A percentile compares a stretch with the other conserved stretches of the same genome.
Conservation (phyloP, 2,797 vertebrate species). For the Chelon labrosus region DNA sequence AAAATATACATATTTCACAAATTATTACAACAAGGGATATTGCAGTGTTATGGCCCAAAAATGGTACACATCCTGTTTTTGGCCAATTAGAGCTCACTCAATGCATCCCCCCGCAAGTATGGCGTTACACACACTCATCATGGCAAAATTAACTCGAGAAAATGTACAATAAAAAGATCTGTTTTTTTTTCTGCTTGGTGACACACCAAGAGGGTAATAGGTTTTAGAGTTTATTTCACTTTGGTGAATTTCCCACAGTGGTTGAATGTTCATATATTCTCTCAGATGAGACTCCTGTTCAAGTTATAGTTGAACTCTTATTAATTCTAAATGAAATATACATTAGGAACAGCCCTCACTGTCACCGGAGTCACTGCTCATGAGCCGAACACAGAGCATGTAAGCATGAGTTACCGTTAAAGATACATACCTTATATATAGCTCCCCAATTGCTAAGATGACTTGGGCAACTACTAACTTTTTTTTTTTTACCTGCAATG, state of each 20-base stretch:
- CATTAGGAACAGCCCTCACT: slow-evolving; percentile 72
- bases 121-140: slow-evolving; percentile 54
- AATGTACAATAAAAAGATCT: slow-evolving; percentile 65
- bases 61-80: slow-evolving; percentile 65
- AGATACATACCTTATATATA: slow-evolving; percentile 76
- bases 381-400: slow-evolving; percentile 67
- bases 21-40: slow-evolving; percentile 83
- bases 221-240: slow-evolving; percentile 62
- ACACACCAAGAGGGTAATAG: slow-evolving; percentile 50
- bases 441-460: slow-evolving; percentile 71
- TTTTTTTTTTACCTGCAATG: slow-evolving; percentile 66
- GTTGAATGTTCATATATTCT: slow-evolving; percentile 51
- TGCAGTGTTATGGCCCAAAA: slow-evolving; percentile 78
- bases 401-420: slow-evolving; percentile 66
- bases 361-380: slow-evolving; percentile 57
- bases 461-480: slow-evolving; percentile 72
- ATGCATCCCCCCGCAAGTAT: slow-evolving; percentile 31
- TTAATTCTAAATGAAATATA: slow-evolving; percentile 78
- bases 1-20: slow-evolving; percentile 88
- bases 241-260: slow-evolving; percentile 70
- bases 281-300: slow-evolving; percentile 52
- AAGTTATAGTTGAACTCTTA: slow-evolving; percentile 65
- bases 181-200: slow-evolving; percentile 40
- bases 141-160: slow-evolving; percentile 70
- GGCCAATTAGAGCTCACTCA: slow-evolving; percentile 68